A percentile compares a stretch with the other conserved stretches of the same genome.
These are phyloP conservation scores for Leptinotarsa haldemani DNA, from an alignment of 2,888 invertebrate species.

Conservation along the genomic window DNA sequence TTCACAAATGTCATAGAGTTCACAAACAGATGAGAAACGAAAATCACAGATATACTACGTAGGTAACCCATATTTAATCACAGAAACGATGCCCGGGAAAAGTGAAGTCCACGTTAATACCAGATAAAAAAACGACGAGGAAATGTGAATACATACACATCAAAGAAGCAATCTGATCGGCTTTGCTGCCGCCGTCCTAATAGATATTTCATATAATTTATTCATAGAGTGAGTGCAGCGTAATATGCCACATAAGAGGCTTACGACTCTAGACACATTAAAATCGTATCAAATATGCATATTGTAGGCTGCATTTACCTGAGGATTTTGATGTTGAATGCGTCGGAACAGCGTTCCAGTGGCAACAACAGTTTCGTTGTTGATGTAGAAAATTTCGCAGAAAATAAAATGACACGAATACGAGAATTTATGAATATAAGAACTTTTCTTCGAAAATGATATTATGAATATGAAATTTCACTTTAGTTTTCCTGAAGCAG, in stretches of 20 bases:
- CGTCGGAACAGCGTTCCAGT: conserved; percentile 28
- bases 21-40: background rate
- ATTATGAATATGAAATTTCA: no score
- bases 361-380: conserved; percentile 15
- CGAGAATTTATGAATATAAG: no score
- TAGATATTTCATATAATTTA: conserved; percentile 81
- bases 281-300: conserved; percentile 68
- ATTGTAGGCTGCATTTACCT: conserved; percentile 63
- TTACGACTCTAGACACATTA: conserved; percentile 67
- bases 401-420: background rate
- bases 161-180: conserved; percentile 63
- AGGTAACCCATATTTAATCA: conserved; percentile 4
- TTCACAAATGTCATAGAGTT: background rate
- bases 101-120: conserved; percentile 1
- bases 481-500: no score
- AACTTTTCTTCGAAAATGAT: no score
- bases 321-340: conserved; percentile 56
- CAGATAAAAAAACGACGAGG: conserved; percentile 11
- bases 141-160: conserved; percentile 48
- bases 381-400: background rate
- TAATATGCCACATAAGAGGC: conserved; percentile 66
- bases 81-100: background rate
- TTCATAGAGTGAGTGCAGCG: conserved; percentile 72
- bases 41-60: background rate
- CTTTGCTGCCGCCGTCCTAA: conserved; percentile 68